phyloP scores from a whole-genome alignment of 2,888 invertebrate genomes.

The Acheta domesticus region DNA sequence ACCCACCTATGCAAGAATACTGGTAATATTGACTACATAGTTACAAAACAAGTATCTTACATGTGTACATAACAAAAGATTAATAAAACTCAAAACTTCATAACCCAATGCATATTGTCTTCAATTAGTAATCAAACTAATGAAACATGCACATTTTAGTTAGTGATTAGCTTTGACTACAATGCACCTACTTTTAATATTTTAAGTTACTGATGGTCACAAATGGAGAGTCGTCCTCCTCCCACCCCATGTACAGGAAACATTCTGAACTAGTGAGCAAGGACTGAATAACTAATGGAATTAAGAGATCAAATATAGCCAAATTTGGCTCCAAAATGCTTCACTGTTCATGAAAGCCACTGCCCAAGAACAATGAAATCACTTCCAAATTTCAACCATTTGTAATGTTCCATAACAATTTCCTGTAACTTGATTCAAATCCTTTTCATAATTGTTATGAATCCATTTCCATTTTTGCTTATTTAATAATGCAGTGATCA shows the following conservation, averaged over 20 bases:
- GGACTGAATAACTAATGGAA: not conserved
- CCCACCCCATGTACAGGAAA: conserved; percentile 27
- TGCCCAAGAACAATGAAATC: not conserved
- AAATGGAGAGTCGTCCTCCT: conserved; percentile 35
- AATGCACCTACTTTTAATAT: conserved; percentile 18
- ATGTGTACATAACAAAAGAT: conserved; percentile 25
- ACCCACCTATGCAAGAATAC: not conserved
- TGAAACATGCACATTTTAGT: conserved; percentile 22
- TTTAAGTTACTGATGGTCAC: conserved; percentile 36
- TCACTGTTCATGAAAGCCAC: not conserved
- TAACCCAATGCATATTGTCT: not conserved
- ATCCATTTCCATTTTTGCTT: too few species aligned
- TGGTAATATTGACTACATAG: not conserved
- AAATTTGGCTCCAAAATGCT: not conserved
- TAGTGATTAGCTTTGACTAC: conserved; percentile 19
- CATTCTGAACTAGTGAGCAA: conserved; percentile 12
- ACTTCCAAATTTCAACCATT: not conserved
- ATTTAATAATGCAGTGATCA: too few species aligned
- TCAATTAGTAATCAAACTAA: not conserved
- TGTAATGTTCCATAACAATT: too few species aligned
- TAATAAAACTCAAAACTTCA: not conserved
- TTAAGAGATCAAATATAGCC: not conserved
- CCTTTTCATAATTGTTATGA: too few species aligned
- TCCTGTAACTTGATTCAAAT: too few species aligned
- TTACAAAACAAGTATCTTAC: not conserved